These are phyloP conservation scores for Lysandra coridon DNA, from an alignment of 2,888 invertebrate genomes.

Conservation along the genomic window DNA sequence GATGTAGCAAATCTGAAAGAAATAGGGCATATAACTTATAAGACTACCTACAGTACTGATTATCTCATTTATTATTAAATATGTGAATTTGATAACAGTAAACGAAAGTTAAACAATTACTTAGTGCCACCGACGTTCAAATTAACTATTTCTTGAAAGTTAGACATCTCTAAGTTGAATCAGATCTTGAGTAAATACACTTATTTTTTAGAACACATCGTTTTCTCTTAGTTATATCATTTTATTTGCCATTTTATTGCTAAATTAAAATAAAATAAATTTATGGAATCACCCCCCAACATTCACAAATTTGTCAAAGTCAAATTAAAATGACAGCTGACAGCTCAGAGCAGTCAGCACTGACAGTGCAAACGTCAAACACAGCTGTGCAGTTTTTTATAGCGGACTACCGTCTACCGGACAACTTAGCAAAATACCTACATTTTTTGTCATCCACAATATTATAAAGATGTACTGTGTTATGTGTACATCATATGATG, in stretches of 20 bases:
- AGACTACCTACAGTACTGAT: neutral
- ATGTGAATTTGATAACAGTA: slow-evolving; percentile 7
- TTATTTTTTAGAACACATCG: neutral
- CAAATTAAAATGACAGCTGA: neutral
- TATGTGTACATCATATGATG: too few species aligned
- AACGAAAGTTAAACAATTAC: slow-evolving; percentile 68
- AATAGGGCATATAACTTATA: slow-evolving; percentile 36
- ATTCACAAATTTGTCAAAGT: slow-evolving; percentile 12
- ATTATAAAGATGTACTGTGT: too few species aligned
- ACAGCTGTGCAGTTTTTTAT: slow-evolving; percentile 8
- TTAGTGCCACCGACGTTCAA: slow-evolving; percentile 97
- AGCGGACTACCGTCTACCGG: too few species aligned
- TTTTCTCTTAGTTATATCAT: neutral
- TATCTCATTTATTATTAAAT: neutral
- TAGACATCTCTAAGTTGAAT: slow-evolving; percentile 57
- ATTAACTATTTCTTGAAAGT: slow-evolving; percentile 87
- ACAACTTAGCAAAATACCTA: too few species aligned
- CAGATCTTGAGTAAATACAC: slow-evolving; percentile 31
- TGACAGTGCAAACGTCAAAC: slow-evolving; percentile 6
- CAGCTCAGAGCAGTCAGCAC: neutral
- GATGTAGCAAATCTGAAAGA: slow-evolving; percentile 94
- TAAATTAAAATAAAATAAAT: slow-evolving; percentile 1
- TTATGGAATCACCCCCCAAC: neutral
- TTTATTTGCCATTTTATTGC: neutral
- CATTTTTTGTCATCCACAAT: too few species aligned